These are phyloP conservation scores for Oryzias curvinotus DNA, from an alignment of 2,113 vertebrate species.

Conservation along the genomic window DNA sequence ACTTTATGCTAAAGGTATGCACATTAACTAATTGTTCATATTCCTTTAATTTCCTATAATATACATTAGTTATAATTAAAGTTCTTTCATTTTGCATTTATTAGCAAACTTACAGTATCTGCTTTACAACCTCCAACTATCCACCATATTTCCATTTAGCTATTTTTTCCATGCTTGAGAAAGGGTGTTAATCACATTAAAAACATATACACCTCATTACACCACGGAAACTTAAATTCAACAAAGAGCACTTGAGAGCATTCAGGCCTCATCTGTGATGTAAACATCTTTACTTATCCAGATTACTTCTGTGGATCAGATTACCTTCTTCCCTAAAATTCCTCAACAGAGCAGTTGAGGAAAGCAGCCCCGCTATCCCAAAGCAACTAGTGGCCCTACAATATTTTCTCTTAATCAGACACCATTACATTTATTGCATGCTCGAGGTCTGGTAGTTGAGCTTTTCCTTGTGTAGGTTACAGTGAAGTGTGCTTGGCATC, in stretches of 20 bases:
- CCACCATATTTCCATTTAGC: constrained; percentile 73
- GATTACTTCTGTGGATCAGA: constrained; percentile 75
- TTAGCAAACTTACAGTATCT: constrained; percentile 44
- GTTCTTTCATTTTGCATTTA: constrained; percentile 11
- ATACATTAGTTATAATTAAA: too few species aligned
- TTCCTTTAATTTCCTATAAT: too few species aligned
- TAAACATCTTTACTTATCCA: constrained; percentile 81
- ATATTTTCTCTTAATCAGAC: constrained; percentile 79
- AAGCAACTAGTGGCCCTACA: constrained; percentile 62
- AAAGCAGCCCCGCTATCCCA: constrained; percentile 56
- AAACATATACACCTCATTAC: constrained; percentile 74
- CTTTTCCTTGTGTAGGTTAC: constrained; percentile 58
- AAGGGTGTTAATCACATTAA: constrained; percentile 79
- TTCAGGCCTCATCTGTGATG: constrained; percentile 79
- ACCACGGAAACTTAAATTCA: constrained; percentile 68
- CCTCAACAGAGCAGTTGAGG: constrained; percentile 55
- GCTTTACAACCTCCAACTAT: constrained; percentile 39
- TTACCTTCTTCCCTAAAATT: constrained; percentile 56
- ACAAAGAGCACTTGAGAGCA: constrained; percentile 72
- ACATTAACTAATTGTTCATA: too few species aligned
- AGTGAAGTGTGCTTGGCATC: constrained; percentile 42
- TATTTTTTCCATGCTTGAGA: constrained; percentile 72
- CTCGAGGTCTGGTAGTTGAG: constrained; percentile 67
- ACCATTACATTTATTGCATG: constrained; percentile 67
- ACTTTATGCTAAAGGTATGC: too few species aligned